These are phyloP conservation scores for Ormyrus labotus DNA, from an alignment of 2,888 invertebrate species.

Conservation along the genomic window DNA sequence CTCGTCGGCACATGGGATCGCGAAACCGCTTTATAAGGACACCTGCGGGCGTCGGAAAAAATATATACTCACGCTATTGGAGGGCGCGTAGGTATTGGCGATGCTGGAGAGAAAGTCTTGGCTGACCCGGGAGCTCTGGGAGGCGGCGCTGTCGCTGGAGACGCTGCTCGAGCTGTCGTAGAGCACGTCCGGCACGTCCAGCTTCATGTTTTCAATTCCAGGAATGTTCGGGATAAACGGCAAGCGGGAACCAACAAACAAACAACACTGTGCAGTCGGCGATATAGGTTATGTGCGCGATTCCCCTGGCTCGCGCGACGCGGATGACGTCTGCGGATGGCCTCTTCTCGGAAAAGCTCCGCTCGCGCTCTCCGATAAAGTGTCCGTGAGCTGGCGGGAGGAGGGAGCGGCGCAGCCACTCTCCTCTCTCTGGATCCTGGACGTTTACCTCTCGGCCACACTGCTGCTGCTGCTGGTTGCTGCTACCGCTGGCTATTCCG, in stretches of 20 bases:
- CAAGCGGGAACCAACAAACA: no score
- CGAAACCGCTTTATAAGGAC: neutral
- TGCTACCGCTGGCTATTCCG: no score
- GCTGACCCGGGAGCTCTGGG: conserved; percentile 78
- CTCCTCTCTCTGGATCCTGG: no score
- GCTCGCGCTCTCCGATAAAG: neutral
- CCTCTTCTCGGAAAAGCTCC: neutral
- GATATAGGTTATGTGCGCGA: no score
- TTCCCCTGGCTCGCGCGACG: no score
- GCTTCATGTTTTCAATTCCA: conserved; percentile 76
- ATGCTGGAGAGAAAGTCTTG: conserved; percentile 74
- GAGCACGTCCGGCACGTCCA: conserved; percentile 80
- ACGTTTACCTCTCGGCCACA: no score
- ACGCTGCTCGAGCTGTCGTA: conserved; percentile 81
- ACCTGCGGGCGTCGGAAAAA: neutral
- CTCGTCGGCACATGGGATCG: neutral
- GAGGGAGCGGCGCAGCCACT: no score
- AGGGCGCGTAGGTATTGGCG: conserved; percentile 46
- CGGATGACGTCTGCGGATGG: no score
- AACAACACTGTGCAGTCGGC: no score
- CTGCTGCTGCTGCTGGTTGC: no score
- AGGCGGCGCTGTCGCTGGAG: conserved; percentile 79
- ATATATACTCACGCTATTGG: conserved; percentile 45
- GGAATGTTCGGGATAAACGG: no score
- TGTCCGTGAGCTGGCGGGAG: neutral